Evolutionary conservation across 2,113 vertebrate species (phyloP).

Genomic region (Panthera uncia): DNA sequence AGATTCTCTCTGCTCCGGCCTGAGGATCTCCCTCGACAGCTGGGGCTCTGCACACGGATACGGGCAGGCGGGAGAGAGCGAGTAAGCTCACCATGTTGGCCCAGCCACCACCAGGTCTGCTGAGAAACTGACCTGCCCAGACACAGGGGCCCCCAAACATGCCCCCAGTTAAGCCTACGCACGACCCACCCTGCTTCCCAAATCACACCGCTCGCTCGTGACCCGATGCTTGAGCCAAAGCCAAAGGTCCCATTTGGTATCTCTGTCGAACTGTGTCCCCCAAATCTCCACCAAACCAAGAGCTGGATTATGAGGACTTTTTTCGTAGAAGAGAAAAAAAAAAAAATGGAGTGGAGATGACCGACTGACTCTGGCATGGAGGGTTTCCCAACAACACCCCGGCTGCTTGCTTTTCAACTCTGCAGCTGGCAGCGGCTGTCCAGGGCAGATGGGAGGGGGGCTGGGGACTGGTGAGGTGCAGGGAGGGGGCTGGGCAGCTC

Average conservation of each 20-base stretch:
- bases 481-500: not conserved
- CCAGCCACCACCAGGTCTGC: not conserved
- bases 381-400: not conserved
- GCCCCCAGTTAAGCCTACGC: not conserved
- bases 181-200: not conserved
- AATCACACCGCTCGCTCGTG: not conserved
- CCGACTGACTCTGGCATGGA: not conserved
- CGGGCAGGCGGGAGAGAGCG: not conserved
- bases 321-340: not conserved
- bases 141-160: not conserved
- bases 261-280: conserved; percentile 27
- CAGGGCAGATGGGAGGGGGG: too few species aligned
- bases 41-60: not conserved
- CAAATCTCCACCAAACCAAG: not conserved
- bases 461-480: not conserved
- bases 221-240: conserved; percentile 45
- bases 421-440: not conserved
- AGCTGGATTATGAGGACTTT: not conserved
- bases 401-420: not conserved
- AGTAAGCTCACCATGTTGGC: fast-evolving
- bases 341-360: not conserved
- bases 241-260: not conserved
- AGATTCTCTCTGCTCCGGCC: not conserved
- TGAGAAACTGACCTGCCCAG: not conserved
- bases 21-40: not conserved